A percentile compares a stretch with the other conserved stretches of the same genome.
These are phyloP conservation scores for Ostrea edulis DNA, from an alignment of 1,140 invertebrate genomes.

Conservation along the genomic window DNA sequence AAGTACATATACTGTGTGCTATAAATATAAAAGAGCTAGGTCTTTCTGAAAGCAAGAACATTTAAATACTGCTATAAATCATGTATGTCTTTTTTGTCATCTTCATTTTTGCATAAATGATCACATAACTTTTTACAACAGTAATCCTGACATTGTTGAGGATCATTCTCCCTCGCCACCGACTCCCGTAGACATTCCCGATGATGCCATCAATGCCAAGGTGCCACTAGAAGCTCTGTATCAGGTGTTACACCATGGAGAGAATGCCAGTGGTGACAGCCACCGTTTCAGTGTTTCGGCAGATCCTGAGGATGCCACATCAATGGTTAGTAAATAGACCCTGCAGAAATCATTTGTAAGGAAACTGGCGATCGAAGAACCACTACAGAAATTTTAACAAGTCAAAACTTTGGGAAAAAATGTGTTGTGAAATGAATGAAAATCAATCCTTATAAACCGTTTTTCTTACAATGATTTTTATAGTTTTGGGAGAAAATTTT, in stretches of 20 bases:
- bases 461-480: too few relatives aligned
- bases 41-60: neutral
- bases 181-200: constrained; percentile 70
- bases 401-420: too few relatives aligned
- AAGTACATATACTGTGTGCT: too few relatives aligned
- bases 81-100: too few relatives aligned
- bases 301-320: constrained; percentile 77
- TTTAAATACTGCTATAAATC: too few relatives aligned
- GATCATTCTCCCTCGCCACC: constrained; percentile 60
- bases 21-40: neutral
- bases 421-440: too few relatives aligned
- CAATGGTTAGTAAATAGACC: constrained; percentile 66
- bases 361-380: too few relatives aligned
- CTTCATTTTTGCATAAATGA: neutral
- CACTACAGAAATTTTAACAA: too few relatives aligned
- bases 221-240: constrained; percentile 76
- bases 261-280: constrained; percentile 75
- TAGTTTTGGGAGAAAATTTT: too few relatives aligned
- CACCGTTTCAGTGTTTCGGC: constrained; percentile 75
- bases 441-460: too few relatives aligned
- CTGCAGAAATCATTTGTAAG: neutral
- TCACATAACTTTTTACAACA: neutral
- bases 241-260: constrained; percentile 78
- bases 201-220: constrained; percentile 71
- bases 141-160: constrained; percentile 57